A percentile compares a stretch with the other conserved stretches of the same genome.
These are phyloP conservation scores for Rhabdornis inornatus DNA, from an alignment of 2,113 vertebrate species.

Conservation along the genomic window DNA sequence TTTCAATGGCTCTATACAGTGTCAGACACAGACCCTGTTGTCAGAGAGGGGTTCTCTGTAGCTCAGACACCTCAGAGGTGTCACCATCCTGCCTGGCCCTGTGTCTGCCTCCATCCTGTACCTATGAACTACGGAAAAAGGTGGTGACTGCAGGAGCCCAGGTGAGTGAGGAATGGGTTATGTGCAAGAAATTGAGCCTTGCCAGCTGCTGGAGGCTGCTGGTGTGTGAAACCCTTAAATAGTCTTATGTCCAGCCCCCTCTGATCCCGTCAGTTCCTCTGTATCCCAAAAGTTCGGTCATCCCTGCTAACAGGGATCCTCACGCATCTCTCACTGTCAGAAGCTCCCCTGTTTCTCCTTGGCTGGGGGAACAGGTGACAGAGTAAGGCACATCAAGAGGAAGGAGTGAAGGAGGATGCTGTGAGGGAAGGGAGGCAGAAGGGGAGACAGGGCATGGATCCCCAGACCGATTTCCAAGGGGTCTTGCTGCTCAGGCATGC, in stretches of 20 bases:
- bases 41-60: not conserved
- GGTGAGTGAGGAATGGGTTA: not conserved
- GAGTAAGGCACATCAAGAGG: not conserved
- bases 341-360: not conserved
- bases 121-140: not conserved
- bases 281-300: fast-evolving
- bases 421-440: not conserved
- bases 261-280: not conserved
- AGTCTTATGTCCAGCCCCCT: fast-evolving
- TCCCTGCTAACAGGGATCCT: not conserved
- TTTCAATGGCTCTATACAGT: not conserved
- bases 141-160: not conserved
- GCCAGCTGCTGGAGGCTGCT: not conserved
- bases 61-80: not conserved
- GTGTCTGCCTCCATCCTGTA: not conserved
- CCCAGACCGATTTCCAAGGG: not conserved
- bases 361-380: not conserved
- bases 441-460: fast-evolving
- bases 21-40: not conserved
- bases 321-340: not conserved
- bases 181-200: not conserved
- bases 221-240: not conserved
- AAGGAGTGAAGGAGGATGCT: not conserved
- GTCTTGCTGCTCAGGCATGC: not conserved
- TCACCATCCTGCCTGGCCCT: not conserved